These are phyloP conservation scores for Peucedramus taeniatus DNA, from an alignment of 2,113 vertebrate genomes.

Conservation along the genomic window DNA sequence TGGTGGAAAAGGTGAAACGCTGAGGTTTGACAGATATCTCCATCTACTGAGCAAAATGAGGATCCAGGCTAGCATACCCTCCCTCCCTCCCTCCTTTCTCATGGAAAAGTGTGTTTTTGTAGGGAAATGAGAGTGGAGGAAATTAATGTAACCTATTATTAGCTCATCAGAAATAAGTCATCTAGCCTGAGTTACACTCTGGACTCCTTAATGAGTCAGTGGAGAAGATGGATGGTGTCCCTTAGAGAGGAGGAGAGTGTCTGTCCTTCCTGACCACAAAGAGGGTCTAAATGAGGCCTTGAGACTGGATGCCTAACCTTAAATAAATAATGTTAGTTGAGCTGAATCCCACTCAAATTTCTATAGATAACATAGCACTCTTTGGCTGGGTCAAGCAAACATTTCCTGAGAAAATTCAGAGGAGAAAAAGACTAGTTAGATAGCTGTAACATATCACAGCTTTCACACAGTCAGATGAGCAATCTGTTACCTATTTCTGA, in stretches of 20 bases:
- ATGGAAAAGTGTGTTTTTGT: not conserved
- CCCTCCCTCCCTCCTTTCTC: not conserved
- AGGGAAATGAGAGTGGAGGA: not conserved
- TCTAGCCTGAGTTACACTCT: not conserved
- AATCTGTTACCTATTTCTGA: not conserved
- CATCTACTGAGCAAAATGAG: not conserved
- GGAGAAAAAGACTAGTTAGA: not conserved
- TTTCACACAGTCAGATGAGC: not conserved
- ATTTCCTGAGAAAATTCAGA: not conserved
- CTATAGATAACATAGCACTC: not conserved
- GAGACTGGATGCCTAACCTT: not conserved
- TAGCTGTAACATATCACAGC: not conserved
- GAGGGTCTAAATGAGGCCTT: not conserved
- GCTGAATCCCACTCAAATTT: not conserved
- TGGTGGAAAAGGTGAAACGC: not conserved
- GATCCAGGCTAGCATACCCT: not conserved
- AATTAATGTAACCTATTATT: not conserved
- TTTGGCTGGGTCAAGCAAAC: not conserved
- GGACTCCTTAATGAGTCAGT: not conserved
- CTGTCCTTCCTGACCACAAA: not conserved
- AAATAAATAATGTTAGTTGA: not conserved
- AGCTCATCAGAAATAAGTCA: not conserved
- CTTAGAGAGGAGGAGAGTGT: not conserved
- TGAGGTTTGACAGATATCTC: not conserved
- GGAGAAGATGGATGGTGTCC: not conserved